Conservation (phyloP, 2,113 vertebrate genomes). For the Sinocyclocheilus rhinocerous region DNA sequence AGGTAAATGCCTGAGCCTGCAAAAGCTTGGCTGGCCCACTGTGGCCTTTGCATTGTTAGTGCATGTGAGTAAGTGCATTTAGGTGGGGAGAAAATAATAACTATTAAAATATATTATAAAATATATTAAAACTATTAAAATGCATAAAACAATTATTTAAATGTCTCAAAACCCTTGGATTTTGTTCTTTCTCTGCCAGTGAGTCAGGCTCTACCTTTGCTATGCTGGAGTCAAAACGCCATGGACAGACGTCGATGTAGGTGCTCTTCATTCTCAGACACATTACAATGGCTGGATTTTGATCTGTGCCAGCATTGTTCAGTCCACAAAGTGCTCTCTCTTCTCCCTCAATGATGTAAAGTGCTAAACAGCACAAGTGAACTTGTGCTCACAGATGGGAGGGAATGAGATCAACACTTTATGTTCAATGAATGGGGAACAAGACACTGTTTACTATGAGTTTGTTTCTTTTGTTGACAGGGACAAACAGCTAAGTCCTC, state of each 20-base stretch:
- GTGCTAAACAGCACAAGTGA: slow-evolving; percentile 54
- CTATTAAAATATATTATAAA: too few species aligned
- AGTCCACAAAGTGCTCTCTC: slow-evolving; percentile 54
- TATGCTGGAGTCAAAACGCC: not conserved
- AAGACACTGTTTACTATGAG: slow-evolving; percentile 46
- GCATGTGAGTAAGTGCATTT: slow-evolving; percentile 43
- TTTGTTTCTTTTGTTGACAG: too few species aligned
- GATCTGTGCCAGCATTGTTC: slow-evolving; percentile 54
- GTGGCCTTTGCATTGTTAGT: slow-evolving; percentile 44
- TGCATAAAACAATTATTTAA: too few species aligned
- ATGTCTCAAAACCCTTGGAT: too few species aligned
- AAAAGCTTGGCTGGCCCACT: slow-evolving; percentile 56
- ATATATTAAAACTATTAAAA: too few species aligned
- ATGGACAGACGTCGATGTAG: slow-evolving; percentile 35
- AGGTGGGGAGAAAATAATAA: slow-evolving; percentile 3
- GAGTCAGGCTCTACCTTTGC: slow-evolving; percentile 5
- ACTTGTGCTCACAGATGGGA: slow-evolving; percentile 44
- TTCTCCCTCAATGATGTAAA: slow-evolving; percentile 59
- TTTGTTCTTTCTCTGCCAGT: too few species aligned
- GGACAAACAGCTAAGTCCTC: too few species aligned
- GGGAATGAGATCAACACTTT: slow-evolving; percentile 54
- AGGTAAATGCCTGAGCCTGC: slow-evolving; percentile 68
- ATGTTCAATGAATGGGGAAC: slow-evolving; percentile 61
- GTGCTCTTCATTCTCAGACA: slow-evolving; percentile 30
- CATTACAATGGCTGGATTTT: slow-evolving; percentile 56